phyloP scores from a whole-genome alignment of 2,797 vertebrate genomes.

The Margarornis squamiger region DNA sequence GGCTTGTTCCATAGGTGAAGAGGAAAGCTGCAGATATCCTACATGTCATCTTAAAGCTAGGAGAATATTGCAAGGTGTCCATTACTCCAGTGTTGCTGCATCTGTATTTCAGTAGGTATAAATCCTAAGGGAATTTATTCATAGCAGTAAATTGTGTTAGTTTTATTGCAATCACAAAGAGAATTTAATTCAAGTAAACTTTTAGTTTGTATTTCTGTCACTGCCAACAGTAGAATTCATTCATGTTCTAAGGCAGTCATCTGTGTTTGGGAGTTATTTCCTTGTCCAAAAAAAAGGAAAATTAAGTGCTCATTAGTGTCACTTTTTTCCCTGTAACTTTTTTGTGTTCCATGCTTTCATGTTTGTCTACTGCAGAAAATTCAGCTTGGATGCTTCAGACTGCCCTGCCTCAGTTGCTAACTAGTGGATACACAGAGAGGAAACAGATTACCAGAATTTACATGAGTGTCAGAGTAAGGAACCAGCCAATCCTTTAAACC shows the following conservation, averaged over 20 bases:
- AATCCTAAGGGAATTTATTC: neutral
- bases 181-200: neutral
- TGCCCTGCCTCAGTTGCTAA: neutral
- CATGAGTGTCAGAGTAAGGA: neutral
- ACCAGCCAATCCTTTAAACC: neutral
- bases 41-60: neutral
- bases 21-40: neutral
- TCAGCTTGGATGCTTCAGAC: neutral
- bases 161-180: neutral
- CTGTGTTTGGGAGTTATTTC: neutral
- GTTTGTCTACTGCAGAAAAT: neutral
- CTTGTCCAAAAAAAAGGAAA: neutral
- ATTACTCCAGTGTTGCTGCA: neutral
- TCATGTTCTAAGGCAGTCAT: neutral
- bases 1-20: neutral
- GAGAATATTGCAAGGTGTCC: neutral
- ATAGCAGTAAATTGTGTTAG: neutral
- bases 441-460: neutral
- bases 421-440: neutral
- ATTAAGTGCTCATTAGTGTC: neutral
- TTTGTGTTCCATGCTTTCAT: neutral
- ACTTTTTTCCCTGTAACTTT: neutral
- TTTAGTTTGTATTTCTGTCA: neutral
- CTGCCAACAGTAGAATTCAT: neutral
- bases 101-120: slow-evolving; percentile 14